These are phyloP conservation scores for Lithophane leautieri DNA, from an alignment of 2,888 invertebrate species.

Conservation along the genomic window DNA sequence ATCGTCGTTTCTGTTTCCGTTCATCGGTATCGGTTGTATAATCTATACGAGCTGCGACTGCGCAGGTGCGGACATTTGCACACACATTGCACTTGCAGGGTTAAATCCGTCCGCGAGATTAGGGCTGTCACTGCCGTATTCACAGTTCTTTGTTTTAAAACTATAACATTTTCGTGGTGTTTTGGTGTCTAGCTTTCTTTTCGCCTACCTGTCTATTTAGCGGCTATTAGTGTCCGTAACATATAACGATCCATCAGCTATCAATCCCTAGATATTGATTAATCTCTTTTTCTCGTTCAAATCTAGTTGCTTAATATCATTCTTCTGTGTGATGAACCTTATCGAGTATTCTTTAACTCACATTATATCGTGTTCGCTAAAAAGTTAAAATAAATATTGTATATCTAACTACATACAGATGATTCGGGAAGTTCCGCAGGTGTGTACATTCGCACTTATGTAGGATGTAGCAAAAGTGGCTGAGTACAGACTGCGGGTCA, in stretches of 20 bases:
- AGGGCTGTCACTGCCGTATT: slow-evolving; percentile 19
- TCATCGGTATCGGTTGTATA: slow-evolving; percentile 50
- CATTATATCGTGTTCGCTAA: too few relatives aligned
- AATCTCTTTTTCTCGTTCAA: background rate
- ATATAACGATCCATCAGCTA: background rate
- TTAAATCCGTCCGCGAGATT: slow-evolving; percentile 37
- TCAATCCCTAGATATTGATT: background rate
- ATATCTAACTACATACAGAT: background rate
- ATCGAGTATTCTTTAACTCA: background rate
- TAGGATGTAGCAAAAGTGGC: slow-evolving; percentile 1
- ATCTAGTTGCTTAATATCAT: background rate
- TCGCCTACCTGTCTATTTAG: background rate
- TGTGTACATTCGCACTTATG: slow-evolving; percentile 22
- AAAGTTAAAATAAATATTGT: background rate
- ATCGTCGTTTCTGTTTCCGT: slow-evolving; percentile 49
- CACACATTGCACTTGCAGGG: slow-evolving; percentile 50
- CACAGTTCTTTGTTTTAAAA: background rate
- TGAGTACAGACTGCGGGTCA: slow-evolving; percentile 38
- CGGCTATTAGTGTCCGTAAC: background rate
- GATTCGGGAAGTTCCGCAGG: background rate
- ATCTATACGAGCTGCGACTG: slow-evolving; percentile 30
- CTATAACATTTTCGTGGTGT: too few relatives aligned
- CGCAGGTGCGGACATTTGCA: slow-evolving; percentile 56
- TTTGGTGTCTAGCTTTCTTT: too few relatives aligned
- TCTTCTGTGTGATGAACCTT: background rate